phyloP scores from a whole-genome alignment of 2,113 vertebrate species.

The Pleuronectes platessa region DNA sequence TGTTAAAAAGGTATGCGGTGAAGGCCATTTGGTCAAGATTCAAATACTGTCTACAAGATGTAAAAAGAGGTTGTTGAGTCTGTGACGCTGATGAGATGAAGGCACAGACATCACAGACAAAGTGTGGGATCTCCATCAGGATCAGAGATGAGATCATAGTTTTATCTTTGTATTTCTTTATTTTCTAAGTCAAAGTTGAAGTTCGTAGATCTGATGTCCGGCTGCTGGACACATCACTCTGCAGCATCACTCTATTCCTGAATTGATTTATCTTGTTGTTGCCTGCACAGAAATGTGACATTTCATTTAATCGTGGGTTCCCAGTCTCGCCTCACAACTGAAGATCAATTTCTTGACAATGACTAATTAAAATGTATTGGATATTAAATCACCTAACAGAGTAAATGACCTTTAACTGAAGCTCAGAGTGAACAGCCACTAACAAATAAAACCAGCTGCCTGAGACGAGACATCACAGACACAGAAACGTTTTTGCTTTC shows the following conservation, averaged over 20 bases:
- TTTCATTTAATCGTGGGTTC: slow-evolving; percentile 12
- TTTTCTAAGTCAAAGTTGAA: no score
- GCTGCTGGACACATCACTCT: neutral
- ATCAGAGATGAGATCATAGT: slow-evolving; percentile 38
- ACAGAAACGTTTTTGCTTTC: slow-evolving; percentile 17
- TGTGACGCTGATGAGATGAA: slow-evolving; percentile 25
- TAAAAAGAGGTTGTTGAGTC: neutral
- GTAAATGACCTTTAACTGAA: slow-evolving; percentile 35
- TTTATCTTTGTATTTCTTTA: neutral
- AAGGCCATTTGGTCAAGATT: slow-evolving; percentile 14
- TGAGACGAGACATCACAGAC: neutral
- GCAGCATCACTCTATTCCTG: neutral
- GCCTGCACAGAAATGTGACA: slow-evolving; percentile 12
- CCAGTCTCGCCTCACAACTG: slow-evolving; percentile 6
- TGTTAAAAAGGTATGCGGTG: neutral
- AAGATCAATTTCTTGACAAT: slow-evolving; percentile 35
- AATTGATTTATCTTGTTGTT: neutral
- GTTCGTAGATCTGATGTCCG: no score
- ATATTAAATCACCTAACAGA: slow-evolving; percentile 3
- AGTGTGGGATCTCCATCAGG: slow-evolving; percentile 14
- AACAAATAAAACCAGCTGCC: slow-evolving; percentile 21
- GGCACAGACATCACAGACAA: slow-evolving; percentile 14
- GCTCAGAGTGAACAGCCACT: slow-evolving; percentile 13
- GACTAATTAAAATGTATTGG: neutral
- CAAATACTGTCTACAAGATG: slow-evolving; percentile 6